A percentile compares a stretch with the other conserved stretches of the same genome.
Conservation (phyloP, 2,113 vertebrate species). For the Crotalus viridis region DNA sequence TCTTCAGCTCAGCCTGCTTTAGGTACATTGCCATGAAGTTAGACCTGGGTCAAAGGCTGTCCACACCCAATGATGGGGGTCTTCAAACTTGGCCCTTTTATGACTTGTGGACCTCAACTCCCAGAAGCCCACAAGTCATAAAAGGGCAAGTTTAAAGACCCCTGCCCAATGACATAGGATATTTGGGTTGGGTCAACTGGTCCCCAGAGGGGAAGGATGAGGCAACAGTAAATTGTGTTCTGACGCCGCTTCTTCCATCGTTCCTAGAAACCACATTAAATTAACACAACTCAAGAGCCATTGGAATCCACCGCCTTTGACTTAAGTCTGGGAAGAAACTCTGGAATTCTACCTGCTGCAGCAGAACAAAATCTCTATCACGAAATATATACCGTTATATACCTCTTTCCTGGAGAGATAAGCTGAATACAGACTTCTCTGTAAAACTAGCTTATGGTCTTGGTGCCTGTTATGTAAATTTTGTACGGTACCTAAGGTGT, state of each 20-base stretch:
- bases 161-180: background rate
- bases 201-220: background rate
- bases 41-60: background rate
- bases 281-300: background rate
- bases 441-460: background rate
- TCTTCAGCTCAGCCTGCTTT: background rate
- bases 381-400: background rate
- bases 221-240: background rate
- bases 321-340: background rate
- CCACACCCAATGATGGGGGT: background rate
- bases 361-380: background rate
- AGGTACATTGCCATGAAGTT: background rate
- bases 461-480: too few relatives aligned
- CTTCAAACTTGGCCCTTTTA: too few relatives aligned
- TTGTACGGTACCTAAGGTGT: background rate
- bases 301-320: slow-evolving; percentile 27
- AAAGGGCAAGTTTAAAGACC: too few relatives aligned
- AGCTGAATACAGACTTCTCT: background rate
- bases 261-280: slow-evolving; percentile 37
- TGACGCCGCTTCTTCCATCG: background rate
- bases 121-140: too few relatives aligned
- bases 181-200: background rate
- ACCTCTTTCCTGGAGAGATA: background rate
- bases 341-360: background rate
- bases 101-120: too few relatives aligned